Percentiles rank a stretch among this genome's conserved stretches.
phyloP scores from a whole-genome alignment of 2,797 vertebrate species.

The Pogonophryne albipinna region DNA sequence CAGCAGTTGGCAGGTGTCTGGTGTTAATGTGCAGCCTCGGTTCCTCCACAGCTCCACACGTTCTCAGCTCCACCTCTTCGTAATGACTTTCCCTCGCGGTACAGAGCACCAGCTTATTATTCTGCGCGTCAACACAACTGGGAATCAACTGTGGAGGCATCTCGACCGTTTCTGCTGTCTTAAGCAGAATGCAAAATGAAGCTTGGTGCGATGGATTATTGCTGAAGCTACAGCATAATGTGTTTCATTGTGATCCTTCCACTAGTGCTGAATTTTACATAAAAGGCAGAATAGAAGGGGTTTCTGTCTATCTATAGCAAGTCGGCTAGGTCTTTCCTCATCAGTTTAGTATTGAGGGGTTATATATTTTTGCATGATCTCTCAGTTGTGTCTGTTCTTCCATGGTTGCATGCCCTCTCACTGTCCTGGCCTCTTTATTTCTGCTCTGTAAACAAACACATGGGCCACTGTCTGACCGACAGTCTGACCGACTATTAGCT shows the following conservation, averaged over 20 bases:
- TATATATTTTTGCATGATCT: background rate
- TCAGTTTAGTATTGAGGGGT: background rate
- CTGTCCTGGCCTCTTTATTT: slow-evolving; percentile 33
- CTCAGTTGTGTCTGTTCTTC: slow-evolving; percentile 8
- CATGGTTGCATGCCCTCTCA: slow-evolving; percentile 13
- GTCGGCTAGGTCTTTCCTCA: background rate
- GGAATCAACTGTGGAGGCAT: slow-evolving; percentile 41
- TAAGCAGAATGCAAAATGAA: slow-evolving; percentile 64
- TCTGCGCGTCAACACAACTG: slow-evolving; percentile 8
- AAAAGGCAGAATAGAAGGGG: slow-evolving; percentile 19
- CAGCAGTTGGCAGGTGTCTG: slow-evolving; percentile 56
- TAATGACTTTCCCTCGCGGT: slow-evolving; percentile 52
- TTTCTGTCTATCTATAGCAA: slow-evolving; percentile 5
- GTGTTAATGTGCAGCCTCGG: slow-evolving; percentile 54
- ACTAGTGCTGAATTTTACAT: slow-evolving; percentile 16
- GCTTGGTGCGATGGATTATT: slow-evolving; percentile 37
- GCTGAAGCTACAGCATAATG: slow-evolving; percentile 54
- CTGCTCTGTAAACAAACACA: slow-evolving; percentile 48
- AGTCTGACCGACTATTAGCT: slow-evolving; percentile 41
- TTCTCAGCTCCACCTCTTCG: slow-evolving; percentile 51
- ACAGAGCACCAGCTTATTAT: slow-evolving; percentile 52
- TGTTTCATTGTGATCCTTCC: slow-evolving; percentile 46
- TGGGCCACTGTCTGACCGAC: slow-evolving; percentile 41
- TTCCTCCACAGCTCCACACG: slow-evolving; percentile 33
- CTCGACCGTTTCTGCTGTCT: slow-evolving; percentile 55